Conservation (phyloP, 1,140 invertebrate species). For the Chelonus insularis region DNA sequence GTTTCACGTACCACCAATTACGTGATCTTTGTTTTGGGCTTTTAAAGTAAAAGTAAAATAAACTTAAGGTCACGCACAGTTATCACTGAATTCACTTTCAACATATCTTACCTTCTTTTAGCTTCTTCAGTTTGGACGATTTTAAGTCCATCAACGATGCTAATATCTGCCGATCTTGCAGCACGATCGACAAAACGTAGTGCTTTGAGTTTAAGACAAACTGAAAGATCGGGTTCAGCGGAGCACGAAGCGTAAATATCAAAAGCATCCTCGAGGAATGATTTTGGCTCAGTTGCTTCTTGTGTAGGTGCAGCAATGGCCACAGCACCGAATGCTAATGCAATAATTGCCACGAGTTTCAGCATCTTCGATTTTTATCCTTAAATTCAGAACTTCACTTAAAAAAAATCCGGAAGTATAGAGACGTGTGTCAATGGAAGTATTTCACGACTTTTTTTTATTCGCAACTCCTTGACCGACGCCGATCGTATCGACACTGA, state of each 20-base stretch:
- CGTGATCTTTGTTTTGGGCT: no score
- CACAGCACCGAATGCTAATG: constrained; percentile 55
- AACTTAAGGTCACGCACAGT: not conserved
- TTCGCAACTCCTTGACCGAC: constrained; percentile 42
- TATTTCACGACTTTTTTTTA: constrained; percentile 6
- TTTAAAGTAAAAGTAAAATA: not conserved
- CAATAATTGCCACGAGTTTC: constrained; percentile 63
- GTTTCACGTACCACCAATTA: no score
- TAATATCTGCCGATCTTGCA: constrained; percentile 56
- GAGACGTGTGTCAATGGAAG: no score
- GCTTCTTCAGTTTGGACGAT: constrained; percentile 68
- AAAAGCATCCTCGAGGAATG: constrained; percentile 56
- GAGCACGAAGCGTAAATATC: constrained; percentile 65
- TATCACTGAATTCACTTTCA: not conserved
- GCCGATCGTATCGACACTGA: constrained; percentile 60
- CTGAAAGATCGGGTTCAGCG: constrained; percentile 68
- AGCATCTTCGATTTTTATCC: constrained; percentile 51
- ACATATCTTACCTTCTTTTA: constrained; percentile 48
- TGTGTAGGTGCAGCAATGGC: constrained; percentile 62
- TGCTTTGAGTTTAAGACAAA: constrained; percentile 70
- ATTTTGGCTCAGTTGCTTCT: constrained; percentile 35
- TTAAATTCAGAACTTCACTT: no score
- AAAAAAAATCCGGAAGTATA: no score
- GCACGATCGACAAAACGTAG: constrained; percentile 52
- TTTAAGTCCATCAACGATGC: constrained; percentile 69